Conservation (phyloP, 1,140 invertebrate genomes). For the Antheraea pernyi region DNA sequence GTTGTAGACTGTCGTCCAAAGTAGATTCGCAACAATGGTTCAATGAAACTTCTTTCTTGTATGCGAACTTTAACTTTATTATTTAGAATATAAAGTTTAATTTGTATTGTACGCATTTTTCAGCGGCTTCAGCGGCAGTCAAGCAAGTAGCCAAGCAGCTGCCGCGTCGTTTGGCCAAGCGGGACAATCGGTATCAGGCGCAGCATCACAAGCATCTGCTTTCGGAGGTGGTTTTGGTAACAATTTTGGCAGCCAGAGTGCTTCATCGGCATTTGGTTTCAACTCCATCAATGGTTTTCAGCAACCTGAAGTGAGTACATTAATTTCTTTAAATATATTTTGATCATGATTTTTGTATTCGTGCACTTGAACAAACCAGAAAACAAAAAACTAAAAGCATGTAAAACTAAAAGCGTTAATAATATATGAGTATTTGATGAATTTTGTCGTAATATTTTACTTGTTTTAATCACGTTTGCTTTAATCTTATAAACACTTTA, state of each 20-base stretch:
- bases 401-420: too few relatives aligned
- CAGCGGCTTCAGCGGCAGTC: slow-evolving; percentile 58
- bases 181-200: slow-evolving; percentile 44
- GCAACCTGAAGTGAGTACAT: slow-evolving; percentile 47
- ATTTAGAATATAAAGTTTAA: not conserved
- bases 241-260: slow-evolving; percentile 57
- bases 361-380: too few relatives aligned
- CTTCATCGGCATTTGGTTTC: slow-evolving; percentile 63
- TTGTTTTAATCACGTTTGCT: too few relatives aligned
- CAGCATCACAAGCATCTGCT: slow-evolving; percentile 52
- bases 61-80: too few relatives aligned
- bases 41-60: too few relatives aligned
- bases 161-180: slow-evolving; percentile 55
- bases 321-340: not conserved
- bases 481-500: too few relatives aligned
- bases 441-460: too few relatives aligned
- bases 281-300: slow-evolving; percentile 56
- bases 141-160: slow-evolving; percentile 68
- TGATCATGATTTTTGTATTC: too few relatives aligned
- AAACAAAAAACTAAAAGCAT: too few relatives aligned
- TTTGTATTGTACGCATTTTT: slow-evolving; percentile 11
- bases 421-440: too few relatives aligned
- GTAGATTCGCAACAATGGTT: too few relatives aligned
- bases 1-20: too few relatives aligned
- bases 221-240: slow-evolving; percentile 43